These are phyloP conservation scores for Mesopsocus fuscifrons DNA, from an alignment of 2,888 invertebrate species.

Conservation along the genomic window DNA sequence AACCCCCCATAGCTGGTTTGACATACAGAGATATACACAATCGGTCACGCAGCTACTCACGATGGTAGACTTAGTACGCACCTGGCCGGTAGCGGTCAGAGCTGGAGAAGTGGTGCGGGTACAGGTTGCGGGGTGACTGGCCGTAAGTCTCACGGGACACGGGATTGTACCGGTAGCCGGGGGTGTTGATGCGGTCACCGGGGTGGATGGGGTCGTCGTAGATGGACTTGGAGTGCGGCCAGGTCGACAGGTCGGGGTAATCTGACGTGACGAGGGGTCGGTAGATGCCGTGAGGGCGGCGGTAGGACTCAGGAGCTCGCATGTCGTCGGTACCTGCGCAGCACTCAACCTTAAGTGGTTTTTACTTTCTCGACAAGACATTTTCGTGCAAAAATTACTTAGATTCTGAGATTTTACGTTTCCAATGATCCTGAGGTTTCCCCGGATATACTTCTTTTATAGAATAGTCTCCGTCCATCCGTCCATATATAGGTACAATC, in stretches of 20 bases:
- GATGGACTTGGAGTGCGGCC: constrained; percentile 69
- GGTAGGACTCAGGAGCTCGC: constrained; percentile 53
- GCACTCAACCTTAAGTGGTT: no score
- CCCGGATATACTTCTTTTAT: no score
- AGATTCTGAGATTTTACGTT: no score
- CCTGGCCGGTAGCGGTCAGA: constrained; percentile 45
- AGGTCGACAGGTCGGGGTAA: constrained; percentile 51
- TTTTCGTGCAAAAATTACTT: no score
- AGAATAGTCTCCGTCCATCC: no score
- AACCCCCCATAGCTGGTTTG: no score
- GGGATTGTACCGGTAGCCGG: constrained; percentile 80
- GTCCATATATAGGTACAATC: no score
- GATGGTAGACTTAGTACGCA: constrained; percentile 35
- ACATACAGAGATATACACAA: not conserved
- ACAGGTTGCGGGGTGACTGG: constrained; percentile 73
- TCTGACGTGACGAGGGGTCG: constrained; percentile 44
- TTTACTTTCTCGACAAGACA: no score
- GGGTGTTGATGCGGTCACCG: constrained; percentile 65
- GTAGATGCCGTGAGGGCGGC: constrained; percentile 43
- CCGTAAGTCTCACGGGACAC: constrained; percentile 81
- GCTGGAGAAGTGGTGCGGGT: constrained; percentile 55
- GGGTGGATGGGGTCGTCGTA: constrained; percentile 67
- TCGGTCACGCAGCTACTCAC: constrained; percentile 4
- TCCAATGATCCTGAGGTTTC: no score
- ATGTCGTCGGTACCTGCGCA: constrained; percentile 85